Evolutionary conservation across 2,797 vertebrate species (phyloP), one percentile per base, ranked within the genome.

Genomic region (Hydrophis major): DNA sequence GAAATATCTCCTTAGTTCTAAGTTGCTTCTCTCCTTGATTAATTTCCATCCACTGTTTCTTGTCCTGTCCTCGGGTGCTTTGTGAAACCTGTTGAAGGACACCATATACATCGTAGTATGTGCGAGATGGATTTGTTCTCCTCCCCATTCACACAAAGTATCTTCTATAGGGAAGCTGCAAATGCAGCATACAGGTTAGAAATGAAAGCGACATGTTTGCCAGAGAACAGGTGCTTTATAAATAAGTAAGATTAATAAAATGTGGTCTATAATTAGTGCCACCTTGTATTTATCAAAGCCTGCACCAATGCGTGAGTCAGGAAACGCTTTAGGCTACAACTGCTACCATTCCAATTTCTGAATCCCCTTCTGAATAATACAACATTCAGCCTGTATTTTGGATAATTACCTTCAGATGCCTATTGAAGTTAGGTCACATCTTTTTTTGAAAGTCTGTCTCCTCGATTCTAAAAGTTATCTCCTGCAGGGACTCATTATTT

Each of bases 331-430:
- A 0, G 0, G 93, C 63, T 32, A n/a, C 42, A 86, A 69, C 0
- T 22, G 61, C 74, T 94, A 92, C 42, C 25, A 32, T 14, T 37
- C 22, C 61, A 47, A 61, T 90, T 93, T 37, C 92, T 57, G 91
- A 93, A 92, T 93, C 13, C 92, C 88, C 25, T 66, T 91, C 57
- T 11, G 53, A 94, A 90, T 92, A 94, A 92, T 92, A 89, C 61
- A 90, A 50, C 6, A 37, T 56, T 32, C 0, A 0, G 20, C 10
- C 60, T 83, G 87, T 20, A 13, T 87, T 92, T 92, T 94, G 94
- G 42, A 32, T 78, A 92, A 25, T 2, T 92, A 11, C 78, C 92
- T 95, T 90, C 60, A 94, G 86, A 28, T 53, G 59, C 89, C 94
- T 89, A 87, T 59, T 89, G 87, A 57, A 86, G 87, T 47, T 55